Conservation (phyloP, 2,888 invertebrate genomes). For the Endomychus coccineus region DNA sequence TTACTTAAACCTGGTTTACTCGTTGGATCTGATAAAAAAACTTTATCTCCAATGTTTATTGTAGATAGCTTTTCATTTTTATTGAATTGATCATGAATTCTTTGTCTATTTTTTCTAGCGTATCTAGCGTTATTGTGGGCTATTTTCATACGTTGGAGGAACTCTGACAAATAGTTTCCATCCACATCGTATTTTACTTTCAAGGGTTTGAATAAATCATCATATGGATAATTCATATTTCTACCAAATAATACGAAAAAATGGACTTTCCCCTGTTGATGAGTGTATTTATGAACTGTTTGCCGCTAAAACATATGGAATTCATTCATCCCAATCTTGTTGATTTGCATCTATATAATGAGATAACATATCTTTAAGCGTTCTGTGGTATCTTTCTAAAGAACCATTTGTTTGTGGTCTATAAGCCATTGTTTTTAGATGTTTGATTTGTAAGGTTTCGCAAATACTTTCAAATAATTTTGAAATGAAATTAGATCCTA, state of each 20-base stretch:
- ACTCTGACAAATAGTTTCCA: slow-evolving; percentile 19
- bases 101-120: slow-evolving; percentile 7
- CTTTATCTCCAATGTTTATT: slow-evolving; percentile 16
- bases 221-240: slow-evolving; percentile 20
- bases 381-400: slow-evolving; percentile 27
- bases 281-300: slow-evolving; percentile 20
- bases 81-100: slow-evolving; percentile 9
- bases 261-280: slow-evolving; percentile 23
- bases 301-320: slow-evolving; percentile 26
- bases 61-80: slow-evolving; percentile 5
- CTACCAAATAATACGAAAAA: slow-evolving; percentile 23
- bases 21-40: slow-evolving; percentile 14
- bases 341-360: slow-evolving; percentile 25
- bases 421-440: no score
- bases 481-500: no score
- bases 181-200: slow-evolving; percentile 17
- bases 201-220: slow-evolving; percentile 17
- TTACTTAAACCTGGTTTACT: slow-evolving; percentile 11
- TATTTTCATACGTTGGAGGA: slow-evolving; percentile 12
- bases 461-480: no score
- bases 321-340: slow-evolving; percentile 27
- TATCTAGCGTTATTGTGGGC: slow-evolving; percentile 9
- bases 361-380: slow-evolving; percentile 23
- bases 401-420: slow-evolving; percentile 25
- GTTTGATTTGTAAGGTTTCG: no score